Evolutionary conservation across 2,113 vertebrate genomes (phyloP), one percentile per base, ranked within the genome.

Genomic region (Psittacus erithacus): DNA sequence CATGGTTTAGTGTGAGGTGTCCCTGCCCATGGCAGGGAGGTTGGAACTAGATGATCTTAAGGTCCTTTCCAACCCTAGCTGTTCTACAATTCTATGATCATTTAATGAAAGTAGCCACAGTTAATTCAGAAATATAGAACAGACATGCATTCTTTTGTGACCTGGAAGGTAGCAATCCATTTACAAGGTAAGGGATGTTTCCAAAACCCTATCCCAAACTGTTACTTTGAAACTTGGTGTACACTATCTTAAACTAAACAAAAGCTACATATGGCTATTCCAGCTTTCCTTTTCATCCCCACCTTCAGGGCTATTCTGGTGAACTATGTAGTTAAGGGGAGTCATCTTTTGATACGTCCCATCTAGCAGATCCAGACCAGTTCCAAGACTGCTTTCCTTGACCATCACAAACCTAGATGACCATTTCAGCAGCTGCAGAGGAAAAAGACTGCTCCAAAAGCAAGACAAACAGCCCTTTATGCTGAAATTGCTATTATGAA

Each of bases 341-440:
- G 29, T 52, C 4, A 85, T 76, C 43, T 91, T 95, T 90, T 41
- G 20, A 44, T 79, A 85, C 0, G 6, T 73, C 55, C 17, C 41
- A 62, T 90, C 44, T 83, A 94, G 59, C 19, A 85, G 79, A 90
- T 57, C 24, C 71, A 73, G 57, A 44, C 62, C 44, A 91, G 87
- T 93, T 85, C 68, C 79, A 69, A 88, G n/a, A 39, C 44, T 86
- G 53, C 53, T 80, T 46, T 80, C 49, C 59, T 88, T 85, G 67
- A 85, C 60, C 59, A 57, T 44, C 76, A 73, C 44, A 90, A 92
- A 76, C 67, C 79, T 90, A 82, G 67, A 90, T 59, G 83, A 71
- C 27, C 29, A 86, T 90, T 94, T 86, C 71, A 80, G 63, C 71
- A 94, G 79, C 85, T 93, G 88, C 85, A 93, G 79, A 77, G 39